Percentiles rank a stretch among this genome's conserved stretches.
Conservation (phyloP, 1,140 invertebrate species). For the Epicauta chinensis region DNA sequence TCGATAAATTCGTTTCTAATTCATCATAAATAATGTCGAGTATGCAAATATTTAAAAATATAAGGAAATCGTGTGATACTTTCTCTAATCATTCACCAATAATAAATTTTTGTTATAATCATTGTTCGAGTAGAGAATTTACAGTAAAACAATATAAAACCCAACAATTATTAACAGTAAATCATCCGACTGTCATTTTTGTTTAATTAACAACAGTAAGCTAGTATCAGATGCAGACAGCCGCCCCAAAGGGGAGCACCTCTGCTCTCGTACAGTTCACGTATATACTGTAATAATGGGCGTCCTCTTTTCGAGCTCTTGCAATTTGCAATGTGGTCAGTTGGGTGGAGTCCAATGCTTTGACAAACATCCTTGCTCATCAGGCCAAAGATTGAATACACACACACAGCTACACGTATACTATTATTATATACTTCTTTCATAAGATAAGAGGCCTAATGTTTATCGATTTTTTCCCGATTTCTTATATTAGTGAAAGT, state of each 20-base stretch:
- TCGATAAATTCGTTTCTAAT: not conserved
- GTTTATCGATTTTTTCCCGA: too few species aligned
- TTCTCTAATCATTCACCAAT: too few species aligned
- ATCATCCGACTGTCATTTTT: conserved; percentile 36
- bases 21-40: not conserved
- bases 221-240: conserved; percentile 33
- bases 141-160: conserved; percentile 18
- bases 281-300: conserved; percentile 29
- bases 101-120: too few species aligned
- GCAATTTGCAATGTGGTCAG: conserved; percentile 31
- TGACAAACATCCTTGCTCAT: conserved; percentile 31
- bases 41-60: conserved; percentile 13
- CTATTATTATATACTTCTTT: conserved; percentile 29
- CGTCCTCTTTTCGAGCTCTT: conserved; percentile 15
- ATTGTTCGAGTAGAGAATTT: not conserved
- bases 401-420: conserved; percentile 21
- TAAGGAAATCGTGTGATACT: too few species aligned
- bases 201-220: conserved; percentile 31
- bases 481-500: too few species aligned
- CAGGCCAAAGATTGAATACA: conserved; percentile 29
- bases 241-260: conserved; percentile 18
- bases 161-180: conserved; percentile 36
- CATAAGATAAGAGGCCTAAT: too few species aligned
- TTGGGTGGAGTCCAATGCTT: conserved; percentile 25
- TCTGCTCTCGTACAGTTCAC: conserved; percentile 10